A percentile compares a stretch with the other conserved stretches of the same genome.
Conservation (phyloP, 2,888 invertebrate species). For the Meandrusa payeni region DNA sequence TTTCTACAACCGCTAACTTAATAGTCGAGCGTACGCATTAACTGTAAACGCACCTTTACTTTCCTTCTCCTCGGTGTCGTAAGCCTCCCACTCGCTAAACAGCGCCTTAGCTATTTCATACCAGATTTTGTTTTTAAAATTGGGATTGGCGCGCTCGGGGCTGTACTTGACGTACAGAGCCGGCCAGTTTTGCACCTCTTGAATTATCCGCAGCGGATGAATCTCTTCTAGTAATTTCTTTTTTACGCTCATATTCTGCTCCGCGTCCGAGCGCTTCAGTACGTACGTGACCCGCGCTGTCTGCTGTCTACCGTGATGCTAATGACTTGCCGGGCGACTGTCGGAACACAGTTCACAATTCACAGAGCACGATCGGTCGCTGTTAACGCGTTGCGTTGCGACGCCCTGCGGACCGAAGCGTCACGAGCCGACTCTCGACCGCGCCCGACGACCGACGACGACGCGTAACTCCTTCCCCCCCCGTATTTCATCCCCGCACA, state of each 20-base stretch:
- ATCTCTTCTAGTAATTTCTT: slow-evolving; percentile 44
- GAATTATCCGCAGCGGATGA: slow-evolving; percentile 43
- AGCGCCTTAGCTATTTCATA: slow-evolving; percentile 39
- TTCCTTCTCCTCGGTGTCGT: slow-evolving; percentile 31
- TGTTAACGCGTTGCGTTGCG: too few relatives aligned
- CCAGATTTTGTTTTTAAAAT: slow-evolving; percentile 41
- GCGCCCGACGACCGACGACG: too few relatives aligned
- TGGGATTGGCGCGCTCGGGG: slow-evolving; percentile 35
- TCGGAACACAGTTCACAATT: too few relatives aligned
- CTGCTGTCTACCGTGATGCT: too few relatives aligned
- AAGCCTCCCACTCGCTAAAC: slow-evolving; percentile 37
- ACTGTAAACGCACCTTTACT: slow-evolving; percentile 31
- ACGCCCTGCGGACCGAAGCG: background rate
- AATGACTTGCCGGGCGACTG: too few relatives aligned
- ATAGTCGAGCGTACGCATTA: too few relatives aligned
- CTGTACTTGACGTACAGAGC: slow-evolving; percentile 38
- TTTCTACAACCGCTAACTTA: too few relatives aligned
- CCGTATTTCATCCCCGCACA: too few relatives aligned
- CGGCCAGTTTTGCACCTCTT: slow-evolving; percentile 47
- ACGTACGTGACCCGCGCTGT: too few relatives aligned
- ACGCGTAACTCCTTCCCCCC: too few relatives aligned
- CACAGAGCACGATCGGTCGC: too few relatives aligned
- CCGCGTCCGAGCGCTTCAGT: too few relatives aligned
- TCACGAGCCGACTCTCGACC: background rate
- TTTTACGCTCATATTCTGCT: background rate